A percentile compares a stretch with the other conserved stretches of the same genome.
Evolutionary conservation across 2,888 invertebrate genomes (phyloP).

Genomic region (Desoria tigrina): DNA sequence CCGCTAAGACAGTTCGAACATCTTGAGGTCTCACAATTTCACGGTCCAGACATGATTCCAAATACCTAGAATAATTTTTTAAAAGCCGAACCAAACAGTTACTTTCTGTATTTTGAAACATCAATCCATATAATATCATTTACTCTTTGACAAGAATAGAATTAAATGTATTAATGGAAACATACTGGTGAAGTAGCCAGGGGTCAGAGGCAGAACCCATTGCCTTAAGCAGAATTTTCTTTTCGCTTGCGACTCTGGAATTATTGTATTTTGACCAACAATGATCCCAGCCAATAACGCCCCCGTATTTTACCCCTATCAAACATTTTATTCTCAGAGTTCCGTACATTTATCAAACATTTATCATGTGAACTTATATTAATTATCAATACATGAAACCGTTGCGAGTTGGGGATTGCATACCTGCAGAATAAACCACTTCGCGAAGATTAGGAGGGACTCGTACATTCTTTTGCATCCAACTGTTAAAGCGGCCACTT

Average conservation of each 20-base stretch:
- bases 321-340: background rate
- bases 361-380: too few species aligned
- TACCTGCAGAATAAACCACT: conserved; percentile 65
- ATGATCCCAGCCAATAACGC: conserved; percentile 72
- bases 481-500: conserved; percentile 68
- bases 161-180: background rate
- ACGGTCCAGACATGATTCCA: conserved; percentile 71
- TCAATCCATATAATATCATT: background rate
- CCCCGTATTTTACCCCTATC: conserved; percentile 66
- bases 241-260: conserved; percentile 70
- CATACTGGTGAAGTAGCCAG: conserved; percentile 76
- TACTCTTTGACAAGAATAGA: background rate
- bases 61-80: conserved; percentile 63
- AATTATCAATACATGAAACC: background rate
- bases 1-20: conserved; percentile 69
- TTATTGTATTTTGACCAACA: conserved; percentile 72
- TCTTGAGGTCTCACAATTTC: conserved; percentile 70
- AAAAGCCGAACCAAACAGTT: background rate
- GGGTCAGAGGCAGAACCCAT: conserved; percentile 72
- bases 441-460: conserved; percentile 75
- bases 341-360: too few species aligned
- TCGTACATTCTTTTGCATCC: conserved; percentile 68
- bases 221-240: conserved; percentile 69
- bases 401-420: background rate
- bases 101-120: background rate